These are phyloP conservation scores for Amazona guildingii DNA, from an alignment of 2,113 vertebrate genomes.

Conservation along the genomic window DNA sequence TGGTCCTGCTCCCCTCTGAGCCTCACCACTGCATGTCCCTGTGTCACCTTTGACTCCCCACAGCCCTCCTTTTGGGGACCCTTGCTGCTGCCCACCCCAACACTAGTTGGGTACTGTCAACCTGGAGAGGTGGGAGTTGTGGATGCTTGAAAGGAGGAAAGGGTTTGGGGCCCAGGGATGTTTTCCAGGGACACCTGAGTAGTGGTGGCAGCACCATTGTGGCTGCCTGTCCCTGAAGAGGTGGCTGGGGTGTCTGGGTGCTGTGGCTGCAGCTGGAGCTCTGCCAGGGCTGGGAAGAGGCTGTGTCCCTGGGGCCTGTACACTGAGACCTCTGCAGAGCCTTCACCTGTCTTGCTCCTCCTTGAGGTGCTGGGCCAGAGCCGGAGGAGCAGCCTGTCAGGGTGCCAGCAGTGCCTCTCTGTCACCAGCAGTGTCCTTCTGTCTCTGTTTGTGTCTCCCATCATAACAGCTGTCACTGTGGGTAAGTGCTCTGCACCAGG, in stretches of 20 bases:
- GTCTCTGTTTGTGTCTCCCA: constrained; percentile 85
- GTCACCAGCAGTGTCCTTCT: constrained; percentile 86
- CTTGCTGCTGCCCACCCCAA: background rate
- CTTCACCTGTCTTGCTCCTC: background rate
- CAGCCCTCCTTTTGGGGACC: background rate
- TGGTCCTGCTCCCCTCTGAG: background rate
- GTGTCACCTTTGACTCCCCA: background rate
- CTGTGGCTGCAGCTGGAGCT: background rate
- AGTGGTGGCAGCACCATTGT: background rate
- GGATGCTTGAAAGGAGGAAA: background rate
- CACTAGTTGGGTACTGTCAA: background rate
- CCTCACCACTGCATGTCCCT: no score
- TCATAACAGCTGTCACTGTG: constrained; percentile 84
- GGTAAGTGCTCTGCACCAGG: background rate
- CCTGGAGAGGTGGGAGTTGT: background rate
- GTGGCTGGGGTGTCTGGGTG: background rate
- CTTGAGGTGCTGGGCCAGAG: constrained; percentile 82
- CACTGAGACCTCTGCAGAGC: accelerated
- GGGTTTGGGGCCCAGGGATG: background rate
- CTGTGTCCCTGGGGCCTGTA: background rate
- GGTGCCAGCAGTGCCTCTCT: constrained; percentile 88
- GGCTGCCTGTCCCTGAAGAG: background rate
- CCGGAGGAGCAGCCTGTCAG: constrained; percentile 86
- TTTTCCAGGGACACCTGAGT: background rate
- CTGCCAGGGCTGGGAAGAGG: background rate